A percentile compares a stretch with the other conserved stretches of the same genome.
phyloP scores from a whole-genome alignment of 92 coral and sea anemone species.

The Porites evermanni region DNA sequence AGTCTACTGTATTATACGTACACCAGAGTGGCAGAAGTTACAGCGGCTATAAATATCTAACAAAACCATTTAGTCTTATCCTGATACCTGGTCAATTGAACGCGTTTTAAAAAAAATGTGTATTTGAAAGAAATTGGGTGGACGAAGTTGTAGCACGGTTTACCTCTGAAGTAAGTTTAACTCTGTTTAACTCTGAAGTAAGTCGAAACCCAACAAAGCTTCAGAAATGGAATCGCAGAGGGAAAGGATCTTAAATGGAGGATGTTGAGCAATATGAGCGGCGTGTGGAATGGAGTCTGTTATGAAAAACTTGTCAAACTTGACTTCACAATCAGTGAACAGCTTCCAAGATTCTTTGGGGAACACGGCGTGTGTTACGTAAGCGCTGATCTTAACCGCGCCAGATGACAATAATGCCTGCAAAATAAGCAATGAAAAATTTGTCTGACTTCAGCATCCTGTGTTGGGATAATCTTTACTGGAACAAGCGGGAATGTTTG shows the following conservation, averaged over 20 bases:
- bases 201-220: conserved; percentile 89
- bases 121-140: no score
- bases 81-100: no score
- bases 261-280: conserved; percentile 70
- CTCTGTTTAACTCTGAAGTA: conserved; percentile 67
- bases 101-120: no score
- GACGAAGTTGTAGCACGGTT: no score
- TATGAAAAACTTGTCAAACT: conserved; percentile 91
- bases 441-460: no score
- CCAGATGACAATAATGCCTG: conserved; percentile 90
- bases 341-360: conserved; percentile 93
- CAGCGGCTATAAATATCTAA: no score
- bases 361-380: conserved; percentile 96
- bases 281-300: conserved; percentile 98
- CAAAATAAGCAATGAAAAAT: not conserved
- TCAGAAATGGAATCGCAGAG: conserved; percentile 90
- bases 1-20: no score
- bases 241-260: conserved; percentile 89
- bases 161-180: no score
- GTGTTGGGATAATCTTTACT: no score
- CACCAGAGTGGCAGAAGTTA: no score
- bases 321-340: conserved; percentile 88
- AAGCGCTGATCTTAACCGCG: conserved; percentile 92
- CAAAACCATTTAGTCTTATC: no score
- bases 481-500: no score